phyloP scores from a whole-genome alignment of 2,113 vertebrate genomes.

The Rhinichthys klamathensis region DNA sequence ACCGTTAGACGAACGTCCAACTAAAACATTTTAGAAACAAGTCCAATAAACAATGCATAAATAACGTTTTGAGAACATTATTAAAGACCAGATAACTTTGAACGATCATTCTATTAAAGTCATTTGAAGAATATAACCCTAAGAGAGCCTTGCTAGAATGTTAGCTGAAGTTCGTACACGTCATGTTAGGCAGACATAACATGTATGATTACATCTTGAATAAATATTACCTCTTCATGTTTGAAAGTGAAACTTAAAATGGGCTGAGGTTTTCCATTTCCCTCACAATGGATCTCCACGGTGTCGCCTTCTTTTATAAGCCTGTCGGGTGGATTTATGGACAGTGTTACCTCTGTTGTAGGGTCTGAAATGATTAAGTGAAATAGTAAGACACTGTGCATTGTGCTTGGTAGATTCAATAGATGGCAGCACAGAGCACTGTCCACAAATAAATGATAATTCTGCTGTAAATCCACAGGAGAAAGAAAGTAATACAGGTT shows the following conservation, averaged over 20 bases:
- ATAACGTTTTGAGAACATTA: too few species aligned
- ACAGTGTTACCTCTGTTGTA: slow-evolving; percentile 64
- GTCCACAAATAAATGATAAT: background rate
- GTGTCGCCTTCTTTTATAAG: slow-evolving; percentile 81
- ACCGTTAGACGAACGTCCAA: too few species aligned
- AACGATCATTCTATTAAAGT: too few species aligned
- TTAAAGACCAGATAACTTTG: too few species aligned
- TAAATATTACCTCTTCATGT: slow-evolving; percentile 63
- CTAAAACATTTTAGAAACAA: too few species aligned
- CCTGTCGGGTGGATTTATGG: background rate
- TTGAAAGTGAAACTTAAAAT: slow-evolving; percentile 72
- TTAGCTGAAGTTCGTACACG: background rate
- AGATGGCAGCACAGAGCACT: slow-evolving; percentile 21
- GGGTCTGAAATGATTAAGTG: slow-evolving; percentile 72
- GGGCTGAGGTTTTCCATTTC: slow-evolving; percentile 75
- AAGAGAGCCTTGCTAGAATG: too few species aligned
- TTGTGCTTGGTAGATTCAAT: background rate
- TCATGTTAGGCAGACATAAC: background rate
- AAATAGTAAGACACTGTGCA: background rate
- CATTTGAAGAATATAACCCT: too few species aligned
- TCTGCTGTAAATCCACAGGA: background rate
- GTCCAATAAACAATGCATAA: too few species aligned
- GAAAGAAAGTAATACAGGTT: background rate
- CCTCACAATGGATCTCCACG: slow-evolving; percentile 73
- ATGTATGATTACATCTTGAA: background rate